Evolutionary conservation across 2,888 invertebrate genomes (phyloP).

Genomic region (Tyria jacobaeae): DNA sequence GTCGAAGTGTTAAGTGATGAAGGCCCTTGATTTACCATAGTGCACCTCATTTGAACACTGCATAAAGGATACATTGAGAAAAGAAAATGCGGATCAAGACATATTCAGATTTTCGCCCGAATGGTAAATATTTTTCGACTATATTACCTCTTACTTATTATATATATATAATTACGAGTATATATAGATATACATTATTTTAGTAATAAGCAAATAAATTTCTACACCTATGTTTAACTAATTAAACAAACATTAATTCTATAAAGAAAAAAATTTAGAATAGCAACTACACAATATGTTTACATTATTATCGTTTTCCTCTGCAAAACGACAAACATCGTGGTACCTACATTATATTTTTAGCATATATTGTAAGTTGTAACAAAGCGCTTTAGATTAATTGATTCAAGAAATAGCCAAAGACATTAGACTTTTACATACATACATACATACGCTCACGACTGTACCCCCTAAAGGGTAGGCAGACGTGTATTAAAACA

Average conservation of each 20-base stretch:
- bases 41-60: slow-evolving; percentile 76
- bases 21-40: slow-evolving; percentile 71
- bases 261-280: background rate
- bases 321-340: background rate
- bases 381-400: background rate
- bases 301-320: background rate
- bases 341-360: background rate
- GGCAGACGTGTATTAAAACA: too few species aligned
- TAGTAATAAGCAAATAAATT: background rate
- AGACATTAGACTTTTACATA: background rate
- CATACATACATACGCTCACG: too few species aligned
- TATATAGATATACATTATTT: too few species aligned
- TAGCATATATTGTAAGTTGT: background rate
- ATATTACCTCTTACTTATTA: background rate
- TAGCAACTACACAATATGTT: background rate
- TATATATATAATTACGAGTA: background rate
- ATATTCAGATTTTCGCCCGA: slow-evolving; percentile 81
- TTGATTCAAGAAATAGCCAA: background rate
- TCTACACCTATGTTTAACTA: background rate
- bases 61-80: slow-evolving; percentile 85
- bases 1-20: slow-evolving; percentile 81
- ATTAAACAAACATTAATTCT: too few species aligned
- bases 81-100: slow-evolving; percentile 86
- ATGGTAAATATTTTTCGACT: slow-evolving; percentile 73
- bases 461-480: too few species aligned